phyloP scores from a whole-genome alignment of 2,797 vertebrate species.

The Eulemur coronatus region DNA sequence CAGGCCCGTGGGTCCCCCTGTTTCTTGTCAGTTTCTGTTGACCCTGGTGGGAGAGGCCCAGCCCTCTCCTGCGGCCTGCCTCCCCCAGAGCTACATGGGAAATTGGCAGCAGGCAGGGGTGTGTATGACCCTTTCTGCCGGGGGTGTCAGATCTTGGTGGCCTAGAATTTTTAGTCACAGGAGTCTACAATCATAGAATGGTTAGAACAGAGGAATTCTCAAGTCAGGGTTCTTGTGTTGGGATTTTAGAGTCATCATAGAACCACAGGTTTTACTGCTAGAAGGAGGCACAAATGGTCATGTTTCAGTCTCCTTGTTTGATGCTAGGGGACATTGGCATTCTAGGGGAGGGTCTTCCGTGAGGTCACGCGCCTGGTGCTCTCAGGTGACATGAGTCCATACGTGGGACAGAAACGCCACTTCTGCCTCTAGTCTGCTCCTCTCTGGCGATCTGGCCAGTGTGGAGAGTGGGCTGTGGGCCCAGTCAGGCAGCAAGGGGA shows the following conservation, averaged over 20 bases:
- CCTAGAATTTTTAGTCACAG: conserved; percentile 35
- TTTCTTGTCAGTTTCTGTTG: conserved; percentile 30
- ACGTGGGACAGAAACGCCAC: conserved; percentile 9
- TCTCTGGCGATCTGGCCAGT: background rate
- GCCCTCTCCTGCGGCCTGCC: background rate
- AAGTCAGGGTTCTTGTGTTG: conserved; percentile 24
- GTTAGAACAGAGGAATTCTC: background rate
- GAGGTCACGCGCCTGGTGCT: background rate
- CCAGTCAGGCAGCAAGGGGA: conserved; percentile 42
- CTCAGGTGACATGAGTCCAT: conserved; percentile 16
- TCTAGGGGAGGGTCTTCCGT: background rate
- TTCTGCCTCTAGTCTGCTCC: background rate
- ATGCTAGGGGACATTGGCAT: background rate
- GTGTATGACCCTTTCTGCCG: background rate
- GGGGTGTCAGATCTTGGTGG: background rate
- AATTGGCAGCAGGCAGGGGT: background rate
- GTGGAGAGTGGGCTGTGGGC: background rate
- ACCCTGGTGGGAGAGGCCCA: conserved; percentile 16
- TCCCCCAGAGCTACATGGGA: background rate
- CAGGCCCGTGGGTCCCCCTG: background rate
- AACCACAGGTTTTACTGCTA: conserved; percentile 32
- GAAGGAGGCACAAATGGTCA: conserved; percentile 6
- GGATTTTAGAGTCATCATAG: conserved; percentile 48
- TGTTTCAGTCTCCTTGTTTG: conserved; percentile 15
- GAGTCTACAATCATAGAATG: conserved; percentile 18